These are phyloP conservation scores for Neuroscelio doddi DNA, from an alignment of 2,888 invertebrate genomes.

Conservation along the genomic window DNA sequence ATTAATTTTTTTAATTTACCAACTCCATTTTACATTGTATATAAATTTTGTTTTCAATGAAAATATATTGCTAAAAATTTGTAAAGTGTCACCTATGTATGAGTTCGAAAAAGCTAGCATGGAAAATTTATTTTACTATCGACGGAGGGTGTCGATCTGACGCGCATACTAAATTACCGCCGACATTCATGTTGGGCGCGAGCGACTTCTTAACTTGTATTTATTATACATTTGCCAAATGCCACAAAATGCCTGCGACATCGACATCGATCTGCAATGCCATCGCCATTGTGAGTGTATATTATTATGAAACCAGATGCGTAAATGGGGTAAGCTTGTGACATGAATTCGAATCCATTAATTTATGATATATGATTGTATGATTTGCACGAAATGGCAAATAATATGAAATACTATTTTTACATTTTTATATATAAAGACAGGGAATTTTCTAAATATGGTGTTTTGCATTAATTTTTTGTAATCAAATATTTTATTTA, in stretches of 20 bases:
- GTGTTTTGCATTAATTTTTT: no score
- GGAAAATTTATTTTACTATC: conserved; percentile 30
- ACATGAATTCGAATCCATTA: conserved; percentile 59
- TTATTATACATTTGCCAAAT: conserved; percentile 43
- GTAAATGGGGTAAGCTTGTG: conserved; percentile 60
- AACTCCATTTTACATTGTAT: no score
- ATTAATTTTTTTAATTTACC: no score
- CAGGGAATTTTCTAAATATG: no score
- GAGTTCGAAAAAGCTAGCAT: conserved; percentile 5
- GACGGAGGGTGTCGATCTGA: conserved; percentile 11
- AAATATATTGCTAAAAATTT: no score
- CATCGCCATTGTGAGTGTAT: conserved; percentile 31
- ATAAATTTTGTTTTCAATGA: no score
- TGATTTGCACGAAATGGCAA: no score
- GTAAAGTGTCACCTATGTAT: no score
- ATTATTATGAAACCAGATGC: conserved; percentile 60
- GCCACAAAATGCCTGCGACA: conserved; percentile 45
- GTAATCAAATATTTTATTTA: no score
- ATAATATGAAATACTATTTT: no score
- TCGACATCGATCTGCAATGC: conserved; percentile 36
- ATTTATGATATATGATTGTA: conserved; percentile 51
- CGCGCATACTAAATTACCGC: conserved; percentile 38
- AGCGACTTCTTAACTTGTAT: conserved; percentile 38
- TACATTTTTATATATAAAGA: no score
- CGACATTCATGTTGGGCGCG: conserved; percentile 28